Percentiles rank a stretch among this genome's conserved stretches.
phyloP scores from a whole-genome alignment of 2,113 vertebrate species.

The Hydrochoerus hydrochaeris region DNA sequence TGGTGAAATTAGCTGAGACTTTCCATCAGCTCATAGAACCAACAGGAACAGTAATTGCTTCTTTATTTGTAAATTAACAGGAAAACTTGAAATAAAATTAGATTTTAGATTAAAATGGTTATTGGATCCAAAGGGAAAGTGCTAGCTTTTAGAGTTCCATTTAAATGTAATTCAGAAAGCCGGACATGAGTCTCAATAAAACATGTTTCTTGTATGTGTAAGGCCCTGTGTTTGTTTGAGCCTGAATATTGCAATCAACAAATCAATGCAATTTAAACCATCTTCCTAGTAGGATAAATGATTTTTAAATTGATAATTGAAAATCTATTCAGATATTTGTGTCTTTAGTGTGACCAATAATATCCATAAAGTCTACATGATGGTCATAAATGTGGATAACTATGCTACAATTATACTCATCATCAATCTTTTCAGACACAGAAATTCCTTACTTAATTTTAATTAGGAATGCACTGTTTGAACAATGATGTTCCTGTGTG shows the following conservation, averaged over 20 bases:
- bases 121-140: neutral
- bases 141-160: neutral
- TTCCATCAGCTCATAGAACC: neutral
- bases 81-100: neutral
- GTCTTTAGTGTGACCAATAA: neutral
- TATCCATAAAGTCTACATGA: neutral
- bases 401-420: neutral
- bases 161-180: neutral
- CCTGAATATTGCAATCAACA: neutral
- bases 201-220: neutral
- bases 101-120: neutral
- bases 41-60: neutral
- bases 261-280: neutral
- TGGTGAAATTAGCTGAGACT: neutral
- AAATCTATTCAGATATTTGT: neutral
- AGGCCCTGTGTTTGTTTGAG: neutral
- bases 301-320: neutral
- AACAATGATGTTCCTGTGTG: neutral
- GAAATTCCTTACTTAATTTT: neutral
- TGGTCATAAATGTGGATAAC: neutral
- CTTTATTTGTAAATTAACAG: neutral
- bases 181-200: neutral
- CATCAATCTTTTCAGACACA: neutral
- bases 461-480: neutral
- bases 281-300: neutral